A percentile compares a stretch with the other conserved stretches of the same genome.
These are phyloP conservation scores for Aspidapion aeneum DNA, from an alignment of 2,888 invertebrate genomes.

Conservation along the genomic window DNA sequence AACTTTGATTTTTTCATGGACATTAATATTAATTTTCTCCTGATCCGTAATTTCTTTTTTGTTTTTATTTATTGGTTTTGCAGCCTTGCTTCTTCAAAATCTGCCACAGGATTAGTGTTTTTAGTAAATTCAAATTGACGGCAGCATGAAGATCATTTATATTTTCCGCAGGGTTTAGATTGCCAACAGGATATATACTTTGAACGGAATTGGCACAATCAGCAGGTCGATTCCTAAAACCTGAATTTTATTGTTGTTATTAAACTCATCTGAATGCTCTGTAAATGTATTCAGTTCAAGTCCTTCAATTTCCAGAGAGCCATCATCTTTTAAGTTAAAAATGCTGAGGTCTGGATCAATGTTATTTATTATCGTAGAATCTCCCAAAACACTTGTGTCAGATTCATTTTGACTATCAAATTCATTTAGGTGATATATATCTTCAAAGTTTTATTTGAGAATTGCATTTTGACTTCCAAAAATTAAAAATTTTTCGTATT, in stretches of 20 bases:
- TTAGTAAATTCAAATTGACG: background rate
- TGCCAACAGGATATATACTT: constrained; percentile 4
- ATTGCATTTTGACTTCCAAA: constrained; percentile 4
- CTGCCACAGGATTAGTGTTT: constrained; percentile 2
- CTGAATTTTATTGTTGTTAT: constrained; percentile 4
- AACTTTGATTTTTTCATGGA: constrained; percentile 4
- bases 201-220: constrained; percentile 2
- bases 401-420: constrained; percentile 5
- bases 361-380: constrained; percentile 6
- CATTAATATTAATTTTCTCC: too few relatives aligned
- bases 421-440: constrained; percentile 5
- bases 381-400: constrained; percentile 3
- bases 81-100: background rate
- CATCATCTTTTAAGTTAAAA: background rate
- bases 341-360: background rate
- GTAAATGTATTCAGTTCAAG: too few relatives aligned
- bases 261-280: constrained; percentile 5
- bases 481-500: constrained; percentile 2
- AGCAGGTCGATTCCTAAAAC: constrained; percentile 5
- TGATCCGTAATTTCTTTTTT: too few relatives aligned
- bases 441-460: constrained; percentile 1
- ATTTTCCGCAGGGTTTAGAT: constrained; percentile 6
- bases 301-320: background rate
- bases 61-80: background rate
- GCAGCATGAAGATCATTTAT: constrained; percentile 1